Evolutionary conservation across 92 coral and sea anemone genomes (phyloP).

Genomic region (Zoanthus gigantus): DNA sequence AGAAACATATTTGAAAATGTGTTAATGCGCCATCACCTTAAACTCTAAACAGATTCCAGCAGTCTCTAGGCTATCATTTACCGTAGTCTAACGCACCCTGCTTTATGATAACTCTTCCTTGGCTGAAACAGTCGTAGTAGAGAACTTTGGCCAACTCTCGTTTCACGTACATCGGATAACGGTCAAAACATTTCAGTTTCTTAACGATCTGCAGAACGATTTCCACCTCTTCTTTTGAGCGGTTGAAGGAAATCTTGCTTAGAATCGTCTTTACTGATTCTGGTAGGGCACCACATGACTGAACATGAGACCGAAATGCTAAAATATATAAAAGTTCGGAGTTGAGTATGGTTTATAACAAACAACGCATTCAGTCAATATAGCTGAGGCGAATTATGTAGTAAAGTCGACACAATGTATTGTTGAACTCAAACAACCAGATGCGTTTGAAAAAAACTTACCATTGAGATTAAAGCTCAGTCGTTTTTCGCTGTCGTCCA

Average conservation of each 20-base stretch:
- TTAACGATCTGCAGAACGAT: conserved; percentile 83
- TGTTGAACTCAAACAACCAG: background rate
- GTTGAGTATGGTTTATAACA: background rate
- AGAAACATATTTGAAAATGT: too few species aligned
- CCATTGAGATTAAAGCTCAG: conserved; percentile 95
- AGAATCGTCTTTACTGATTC: conserved; percentile 70
- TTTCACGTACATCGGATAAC: conserved; percentile 90
- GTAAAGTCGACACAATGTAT: too few species aligned
- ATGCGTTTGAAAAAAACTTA: conserved; percentile 28
- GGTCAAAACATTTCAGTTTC: conserved; percentile 87
- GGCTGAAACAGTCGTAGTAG: conserved; percentile 76
- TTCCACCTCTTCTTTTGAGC: conserved; percentile 84
- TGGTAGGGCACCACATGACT: conserved; percentile 85
- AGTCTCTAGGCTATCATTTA: background rate
- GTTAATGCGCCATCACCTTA: too few species aligned
- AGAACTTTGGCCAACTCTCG: conserved; percentile 90
- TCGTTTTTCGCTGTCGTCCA: conserved; percentile 76
- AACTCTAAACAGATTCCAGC: background rate
- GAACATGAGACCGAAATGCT: conserved; percentile 94
- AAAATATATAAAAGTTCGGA: background rate
- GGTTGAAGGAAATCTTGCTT: conserved; percentile 72
- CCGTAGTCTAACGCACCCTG: conserved; percentile 72
- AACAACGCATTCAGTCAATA: background rate
- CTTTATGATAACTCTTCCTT: conserved; percentile 84
- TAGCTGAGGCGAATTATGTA: too few species aligned